phyloP scores from a whole-genome alignment of 1,140 invertebrate species.

The Artemia franciscana region DNA sequence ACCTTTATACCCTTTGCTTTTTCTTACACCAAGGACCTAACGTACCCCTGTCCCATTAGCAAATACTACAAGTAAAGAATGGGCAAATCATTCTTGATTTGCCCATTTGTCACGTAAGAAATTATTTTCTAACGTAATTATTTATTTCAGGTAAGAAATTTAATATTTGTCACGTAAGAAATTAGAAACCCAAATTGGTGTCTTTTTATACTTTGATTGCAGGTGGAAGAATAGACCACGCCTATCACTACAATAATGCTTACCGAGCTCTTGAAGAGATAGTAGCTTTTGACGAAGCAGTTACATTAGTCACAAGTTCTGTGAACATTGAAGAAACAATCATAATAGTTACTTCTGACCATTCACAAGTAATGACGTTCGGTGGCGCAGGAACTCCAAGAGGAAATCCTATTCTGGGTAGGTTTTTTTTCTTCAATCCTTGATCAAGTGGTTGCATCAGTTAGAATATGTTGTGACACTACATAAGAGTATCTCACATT shows the following conservation, averaged over 20 bases:
- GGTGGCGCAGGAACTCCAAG: slow-evolving; percentile 42
- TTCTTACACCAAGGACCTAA: too few species aligned
- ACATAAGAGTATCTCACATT: too few species aligned
- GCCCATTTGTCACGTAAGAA: too few species aligned
- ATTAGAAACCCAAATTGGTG: too few species aligned
- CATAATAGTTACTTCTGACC: slow-evolving; percentile 38
- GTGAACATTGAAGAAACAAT: slow-evolving; percentile 33
- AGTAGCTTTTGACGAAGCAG: slow-evolving; percentile 45
- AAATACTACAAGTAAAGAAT: too few species aligned
- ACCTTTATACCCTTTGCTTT: too few species aligned
- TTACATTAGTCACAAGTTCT: slow-evolving; percentile 32
- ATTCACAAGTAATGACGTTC: slow-evolving; percentile 43
- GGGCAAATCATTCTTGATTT: slow-evolving; percentile 2
- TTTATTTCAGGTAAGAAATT: too few species aligned
- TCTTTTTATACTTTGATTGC: slow-evolving; percentile 35
- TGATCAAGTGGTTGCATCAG: too few species aligned
- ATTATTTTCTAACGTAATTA: too few species aligned
- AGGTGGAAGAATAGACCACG: slow-evolving; percentile 65
- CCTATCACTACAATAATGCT: slow-evolving; percentile 58
- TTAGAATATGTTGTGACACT: too few species aligned
- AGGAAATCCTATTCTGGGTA: slow-evolving; percentile 39
- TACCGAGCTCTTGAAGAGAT: slow-evolving; percentile 53
- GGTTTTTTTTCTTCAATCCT: too few species aligned
- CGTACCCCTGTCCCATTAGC: too few species aligned
- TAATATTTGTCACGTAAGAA: slow-evolving; percentile 5